Evolutionary conservation across 2,888 invertebrate genomes (phyloP).

Genomic region (Allophyes oxyacanthae): DNA sequence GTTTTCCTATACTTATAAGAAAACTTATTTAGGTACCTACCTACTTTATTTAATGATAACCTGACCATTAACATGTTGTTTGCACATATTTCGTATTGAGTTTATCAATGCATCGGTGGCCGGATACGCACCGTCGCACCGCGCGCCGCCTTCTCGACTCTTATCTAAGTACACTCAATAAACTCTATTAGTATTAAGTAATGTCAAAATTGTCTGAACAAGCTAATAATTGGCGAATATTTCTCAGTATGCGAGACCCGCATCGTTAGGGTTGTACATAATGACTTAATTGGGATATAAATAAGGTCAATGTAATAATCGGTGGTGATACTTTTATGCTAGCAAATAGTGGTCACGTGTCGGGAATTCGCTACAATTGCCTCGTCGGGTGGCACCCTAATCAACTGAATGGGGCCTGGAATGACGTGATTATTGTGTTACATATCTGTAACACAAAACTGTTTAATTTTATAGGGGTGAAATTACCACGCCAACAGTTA

Average conservation of each 20-base stretch:
- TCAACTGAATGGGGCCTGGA: conserved; percentile 73
- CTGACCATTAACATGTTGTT: conserved; percentile 63
- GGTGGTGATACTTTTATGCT: conserved; percentile 78
- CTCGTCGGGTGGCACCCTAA: conserved; percentile 71
- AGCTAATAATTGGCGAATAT: conserved; percentile 53
- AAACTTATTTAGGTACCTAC: too few relatives aligned
- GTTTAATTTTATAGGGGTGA: conserved; percentile 59
- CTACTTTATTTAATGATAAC: conserved; percentile 51
- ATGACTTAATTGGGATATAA: conserved; percentile 84
- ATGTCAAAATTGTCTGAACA: conserved; percentile 29
- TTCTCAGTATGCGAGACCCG: conserved; percentile 67
- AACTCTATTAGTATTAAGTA: conserved; percentile 60
- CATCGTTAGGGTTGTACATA: conserved; percentile 74
- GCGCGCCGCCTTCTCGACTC: conserved; percentile 73
- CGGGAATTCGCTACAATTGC: conserved; percentile 83
- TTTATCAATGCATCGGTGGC: conserved; percentile 76
- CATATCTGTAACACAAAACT: conserved; percentile 70
- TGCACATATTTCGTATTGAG: conserved; percentile 67
- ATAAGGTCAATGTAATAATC: conserved; percentile 78
- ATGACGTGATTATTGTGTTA: conserved; percentile 85
- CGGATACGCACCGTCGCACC: conserved; percentile 77
- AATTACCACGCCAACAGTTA: conserved; percentile 32
- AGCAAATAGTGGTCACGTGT: conserved; percentile 87
- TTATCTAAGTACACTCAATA: conserved; percentile 74
- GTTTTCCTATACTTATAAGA: conserved; percentile 48